These are phyloP conservation scores for Abrostola tripartita DNA, from an alignment of 2,888 invertebrate species.

Conservation along the genomic window DNA sequence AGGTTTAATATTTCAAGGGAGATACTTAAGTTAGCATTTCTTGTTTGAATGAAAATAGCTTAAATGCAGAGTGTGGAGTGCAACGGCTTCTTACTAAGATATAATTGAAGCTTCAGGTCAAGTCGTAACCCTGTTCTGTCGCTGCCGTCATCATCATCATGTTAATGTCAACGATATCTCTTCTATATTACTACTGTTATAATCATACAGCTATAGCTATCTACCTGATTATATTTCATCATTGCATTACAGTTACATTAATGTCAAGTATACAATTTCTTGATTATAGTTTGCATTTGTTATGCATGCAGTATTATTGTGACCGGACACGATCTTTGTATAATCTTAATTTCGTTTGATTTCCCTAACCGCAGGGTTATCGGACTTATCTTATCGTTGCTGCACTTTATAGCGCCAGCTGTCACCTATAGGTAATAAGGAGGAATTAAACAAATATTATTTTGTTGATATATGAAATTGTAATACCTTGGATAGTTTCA, in stretches of 20 bases:
- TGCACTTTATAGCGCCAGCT: conserved; percentile 23
- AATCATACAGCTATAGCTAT: too few relatives aligned
- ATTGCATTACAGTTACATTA: not conserved
- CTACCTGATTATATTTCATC: not conserved
- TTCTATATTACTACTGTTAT: too few relatives aligned
- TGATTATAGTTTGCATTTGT: not conserved
- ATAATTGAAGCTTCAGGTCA: too few relatives aligned
- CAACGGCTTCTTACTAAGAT: too few relatives aligned
- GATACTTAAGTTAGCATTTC: conserved; percentile 23
- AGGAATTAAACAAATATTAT: conserved; percentile 14
- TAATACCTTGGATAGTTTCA: not conserved
- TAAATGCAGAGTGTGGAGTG: not conserved
- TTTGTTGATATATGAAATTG: conserved; percentile 16
- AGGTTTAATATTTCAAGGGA: conserved; percentile 18
- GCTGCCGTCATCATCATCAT: too few relatives aligned
- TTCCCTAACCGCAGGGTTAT: conserved; percentile 42
- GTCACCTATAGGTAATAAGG: conserved; percentile 12
- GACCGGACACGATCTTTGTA: conserved; percentile 34
- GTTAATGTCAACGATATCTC: too few relatives aligned
- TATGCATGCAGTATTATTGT: conserved; percentile 10
- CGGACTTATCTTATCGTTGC: conserved; percentile 35
- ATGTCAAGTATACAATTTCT: not conserved
- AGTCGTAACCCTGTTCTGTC: too few relatives aligned
- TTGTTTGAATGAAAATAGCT: too few relatives aligned
- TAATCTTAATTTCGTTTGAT: conserved; percentile 42